Conservation (phyloP, 2,888 invertebrate genomes). For the Harpalus rufipes region DNA sequence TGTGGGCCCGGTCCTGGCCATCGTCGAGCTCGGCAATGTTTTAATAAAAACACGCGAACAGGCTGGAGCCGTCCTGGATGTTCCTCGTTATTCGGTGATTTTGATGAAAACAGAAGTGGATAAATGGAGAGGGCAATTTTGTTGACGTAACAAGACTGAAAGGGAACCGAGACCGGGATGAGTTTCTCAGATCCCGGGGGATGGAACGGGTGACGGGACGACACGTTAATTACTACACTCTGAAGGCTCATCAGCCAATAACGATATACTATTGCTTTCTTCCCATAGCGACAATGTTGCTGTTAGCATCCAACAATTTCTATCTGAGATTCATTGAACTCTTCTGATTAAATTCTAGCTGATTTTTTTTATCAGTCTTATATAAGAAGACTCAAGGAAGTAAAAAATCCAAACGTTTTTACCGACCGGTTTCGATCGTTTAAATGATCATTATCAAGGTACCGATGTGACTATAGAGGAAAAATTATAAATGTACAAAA, state of each 20-base stretch:
- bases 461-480: too few relatives aligned
- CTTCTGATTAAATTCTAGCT: too few relatives aligned
- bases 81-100: slow-evolving; percentile 65
- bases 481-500: too few relatives aligned
- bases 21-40: slow-evolving; percentile 39
- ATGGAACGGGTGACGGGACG: neutral
- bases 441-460: too few relatives aligned
- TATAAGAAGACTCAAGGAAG: too few relatives aligned
- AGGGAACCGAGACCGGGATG: slow-evolving; percentile 39
- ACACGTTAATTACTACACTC: neutral
- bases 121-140: slow-evolving; percentile 65
- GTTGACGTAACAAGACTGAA: slow-evolving; percentile 65
- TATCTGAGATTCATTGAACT: neutral
- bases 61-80: slow-evolving; percentile 51
- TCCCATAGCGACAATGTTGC: neutral
- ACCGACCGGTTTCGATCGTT: too few relatives aligned
- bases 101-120: slow-evolving; percentile 66
- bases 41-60: slow-evolving; percentile 53
- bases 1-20: slow-evolving; percentile 24
- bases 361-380: too few relatives aligned
- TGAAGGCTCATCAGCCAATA: neutral
- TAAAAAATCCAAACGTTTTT: too few relatives aligned
- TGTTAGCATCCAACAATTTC: neutral
- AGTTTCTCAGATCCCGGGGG: slow-evolving; percentile 52
- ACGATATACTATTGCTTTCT: slow-evolving; percentile 2